Percentiles rank a stretch among this genome's conserved stretches.
Conservation (phyloP, 1,140 invertebrate genomes). For the Sipha flava region DNA sequence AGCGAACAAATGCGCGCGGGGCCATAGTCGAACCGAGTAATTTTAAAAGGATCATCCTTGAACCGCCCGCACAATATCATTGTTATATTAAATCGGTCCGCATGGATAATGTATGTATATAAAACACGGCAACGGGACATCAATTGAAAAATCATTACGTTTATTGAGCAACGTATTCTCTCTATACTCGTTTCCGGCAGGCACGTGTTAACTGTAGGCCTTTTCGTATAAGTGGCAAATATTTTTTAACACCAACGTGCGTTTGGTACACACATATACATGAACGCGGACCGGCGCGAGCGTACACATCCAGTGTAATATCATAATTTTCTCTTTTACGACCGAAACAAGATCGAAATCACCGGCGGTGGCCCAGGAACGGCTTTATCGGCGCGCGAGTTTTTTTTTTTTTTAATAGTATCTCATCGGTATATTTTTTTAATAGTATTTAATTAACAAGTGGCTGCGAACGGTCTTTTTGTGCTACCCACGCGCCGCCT, state of each 20-base stretch:
- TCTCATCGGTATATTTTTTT: background rate
- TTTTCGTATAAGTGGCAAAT: background rate
- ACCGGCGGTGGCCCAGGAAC: background rate
- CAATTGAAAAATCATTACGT: background rate
- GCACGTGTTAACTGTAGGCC: background rate
- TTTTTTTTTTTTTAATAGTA: background rate
- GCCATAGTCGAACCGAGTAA: background rate
- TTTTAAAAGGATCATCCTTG: conserved; percentile 5
- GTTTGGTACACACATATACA: background rate
- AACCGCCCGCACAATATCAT: background rate
- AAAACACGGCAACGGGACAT: background rate
- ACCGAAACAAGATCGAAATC: background rate
- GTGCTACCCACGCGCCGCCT: conserved; percentile 24
- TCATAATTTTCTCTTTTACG: conserved; percentile 7
- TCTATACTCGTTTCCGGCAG: too few relatives aligned
- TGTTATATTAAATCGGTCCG: background rate
- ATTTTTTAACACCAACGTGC: background rate
- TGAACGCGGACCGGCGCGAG: too few relatives aligned
- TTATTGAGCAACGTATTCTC: background rate
- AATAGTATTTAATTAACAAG: conserved; percentile 30
- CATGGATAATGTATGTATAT: background rate
- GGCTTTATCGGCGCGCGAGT: background rate
- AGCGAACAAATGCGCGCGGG: background rate
- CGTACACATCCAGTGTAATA: too few relatives aligned
- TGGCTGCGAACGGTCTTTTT: conserved; percentile 23